Conservation (phyloP, 2,797 vertebrate species). For the Arrhamphus sclerolepis region DNA sequence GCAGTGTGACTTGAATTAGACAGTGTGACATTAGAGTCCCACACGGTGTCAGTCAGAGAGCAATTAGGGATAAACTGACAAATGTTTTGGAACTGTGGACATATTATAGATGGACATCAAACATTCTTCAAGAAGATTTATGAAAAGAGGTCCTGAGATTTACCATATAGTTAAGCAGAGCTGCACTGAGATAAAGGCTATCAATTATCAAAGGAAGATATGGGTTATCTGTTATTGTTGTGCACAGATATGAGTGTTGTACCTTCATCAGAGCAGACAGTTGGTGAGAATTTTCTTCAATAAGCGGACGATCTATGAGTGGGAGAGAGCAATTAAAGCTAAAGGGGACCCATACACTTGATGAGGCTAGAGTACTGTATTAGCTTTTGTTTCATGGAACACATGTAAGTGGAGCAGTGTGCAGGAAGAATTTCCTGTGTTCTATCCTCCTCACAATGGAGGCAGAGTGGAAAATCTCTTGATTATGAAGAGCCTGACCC, state of each 20-base stretch:
- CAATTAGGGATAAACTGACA: too few species aligned
- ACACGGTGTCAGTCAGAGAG: too few species aligned
- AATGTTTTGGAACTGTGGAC: constrained; percentile 15
- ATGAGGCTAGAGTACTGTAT: constrained; percentile 67
- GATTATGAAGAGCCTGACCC: constrained; percentile 67
- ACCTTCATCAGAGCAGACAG: constrained; percentile 52
- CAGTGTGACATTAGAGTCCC: too few species aligned
- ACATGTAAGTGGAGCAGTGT: constrained; percentile 59
- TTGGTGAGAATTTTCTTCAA: constrained; percentile 59
- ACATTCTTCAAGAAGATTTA: constrained; percentile 30
- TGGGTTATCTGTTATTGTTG: constrained; percentile 64
- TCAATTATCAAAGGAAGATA: constrained; percentile 60
- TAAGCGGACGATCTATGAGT: constrained; percentile 54
- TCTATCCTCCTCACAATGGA: constrained; percentile 65
- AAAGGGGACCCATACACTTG: constrained; percentile 62
- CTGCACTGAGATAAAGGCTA: constrained; percentile 37
- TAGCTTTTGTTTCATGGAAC: constrained; percentile 57
- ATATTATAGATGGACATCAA: neutral
- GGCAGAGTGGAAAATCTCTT: constrained; percentile 72
- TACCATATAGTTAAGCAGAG: constrained; percentile 13
- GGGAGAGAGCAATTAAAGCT: constrained; percentile 70
- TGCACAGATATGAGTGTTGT: constrained; percentile 37
- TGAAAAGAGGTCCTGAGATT: constrained; percentile 25
- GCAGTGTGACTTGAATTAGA: too few species aligned
- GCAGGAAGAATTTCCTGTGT: constrained; percentile 59